A percentile compares a stretch with the other conserved stretches of the same genome.
Evolutionary conservation across 2,113 vertebrate genomes (phyloP).

Genomic region (Ictalurus furcatus): DNA sequence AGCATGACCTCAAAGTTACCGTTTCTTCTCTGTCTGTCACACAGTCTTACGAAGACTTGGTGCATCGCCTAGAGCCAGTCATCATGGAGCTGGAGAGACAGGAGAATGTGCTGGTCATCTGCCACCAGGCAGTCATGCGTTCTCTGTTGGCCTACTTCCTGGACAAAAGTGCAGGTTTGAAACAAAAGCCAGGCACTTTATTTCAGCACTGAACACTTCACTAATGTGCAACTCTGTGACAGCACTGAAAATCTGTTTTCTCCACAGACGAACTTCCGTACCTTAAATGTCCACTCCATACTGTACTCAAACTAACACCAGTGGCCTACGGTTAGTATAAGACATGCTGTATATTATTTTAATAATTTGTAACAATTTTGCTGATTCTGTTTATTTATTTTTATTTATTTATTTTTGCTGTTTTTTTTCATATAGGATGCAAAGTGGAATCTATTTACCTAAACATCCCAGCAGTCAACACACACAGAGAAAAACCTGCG

Average conservation of each 20-base stretch:
- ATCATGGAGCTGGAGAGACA: constrained; percentile 98
- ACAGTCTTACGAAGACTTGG: constrained; percentile 94
- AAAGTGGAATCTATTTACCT: constrained; percentile 85
- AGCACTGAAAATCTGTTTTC: neutral
- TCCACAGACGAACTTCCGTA: constrained; percentile 87
- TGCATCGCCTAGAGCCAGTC: constrained; percentile 92
- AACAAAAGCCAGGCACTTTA: neutral
- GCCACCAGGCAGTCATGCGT: constrained; percentile 94
- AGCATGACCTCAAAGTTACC: neutral
- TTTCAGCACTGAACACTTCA: neutral
- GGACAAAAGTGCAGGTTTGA: constrained; percentile 87
- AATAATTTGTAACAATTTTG: neutral
- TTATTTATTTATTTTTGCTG: no score
- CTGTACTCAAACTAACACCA: constrained; percentile 91
- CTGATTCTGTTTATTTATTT: neutral
- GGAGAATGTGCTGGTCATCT: constrained; percentile 93
- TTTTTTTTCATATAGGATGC: constrained; percentile 71
- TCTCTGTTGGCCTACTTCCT: constrained; percentile 93
- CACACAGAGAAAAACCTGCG: constrained; percentile 81
- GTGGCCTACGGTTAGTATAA: constrained; percentile 86
- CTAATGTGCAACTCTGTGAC: neutral
- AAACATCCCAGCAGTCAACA: constrained; percentile 88
- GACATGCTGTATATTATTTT: neutral
- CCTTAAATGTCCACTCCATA: constrained; percentile 91
- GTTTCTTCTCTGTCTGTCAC: neutral